Percentiles rank a stretch among this genome's conserved stretches.
Conservation (phyloP, 2,888 invertebrate species). For the Diarsia brunnea region DNA sequence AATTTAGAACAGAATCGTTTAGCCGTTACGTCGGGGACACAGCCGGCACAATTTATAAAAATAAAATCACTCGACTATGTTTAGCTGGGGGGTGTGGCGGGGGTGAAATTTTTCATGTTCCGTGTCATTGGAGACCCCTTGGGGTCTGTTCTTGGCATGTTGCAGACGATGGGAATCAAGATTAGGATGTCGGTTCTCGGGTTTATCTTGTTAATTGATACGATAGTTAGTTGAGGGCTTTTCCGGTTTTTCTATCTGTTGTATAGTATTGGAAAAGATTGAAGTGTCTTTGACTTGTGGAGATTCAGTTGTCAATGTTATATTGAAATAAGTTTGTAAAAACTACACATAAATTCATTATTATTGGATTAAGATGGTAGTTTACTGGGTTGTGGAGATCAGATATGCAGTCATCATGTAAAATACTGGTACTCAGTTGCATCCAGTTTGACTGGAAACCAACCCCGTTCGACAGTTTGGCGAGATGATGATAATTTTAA, state of each 20-base stretch:
- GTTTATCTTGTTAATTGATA: conserved; percentile 52
- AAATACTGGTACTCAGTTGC: too few relatives aligned
- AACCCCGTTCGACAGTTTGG: too few relatives aligned
- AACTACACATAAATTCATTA: too few relatives aligned
- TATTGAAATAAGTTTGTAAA: background rate
- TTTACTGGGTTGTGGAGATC: too few relatives aligned
- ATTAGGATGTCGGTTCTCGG: conserved; percentile 31
- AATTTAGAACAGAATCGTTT: conserved; percentile 51
- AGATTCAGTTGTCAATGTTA: background rate
- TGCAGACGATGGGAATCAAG: conserved; percentile 47
- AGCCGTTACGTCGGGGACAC: conserved; percentile 71
- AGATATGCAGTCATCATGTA: too few relatives aligned
- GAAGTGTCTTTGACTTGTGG: background rate
- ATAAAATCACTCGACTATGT: conserved; percentile 68
- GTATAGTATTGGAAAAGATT: background rate
- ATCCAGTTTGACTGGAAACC: too few relatives aligned
- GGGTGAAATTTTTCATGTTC: conserved; percentile 72
- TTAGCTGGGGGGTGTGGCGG: conserved; percentile 14
- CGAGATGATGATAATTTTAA: background rate
- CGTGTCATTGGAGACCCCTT: conserved; percentile 68
- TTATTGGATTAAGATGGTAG: background rate
- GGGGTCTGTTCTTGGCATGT: conserved; percentile 48
- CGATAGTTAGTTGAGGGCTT: conserved; percentile 1
- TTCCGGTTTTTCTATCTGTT: background rate
- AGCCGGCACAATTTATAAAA: conserved; percentile 74